Evolutionary conservation across 2,888 invertebrate species (phyloP).

Genomic region (Apotomis turbidana): DNA sequence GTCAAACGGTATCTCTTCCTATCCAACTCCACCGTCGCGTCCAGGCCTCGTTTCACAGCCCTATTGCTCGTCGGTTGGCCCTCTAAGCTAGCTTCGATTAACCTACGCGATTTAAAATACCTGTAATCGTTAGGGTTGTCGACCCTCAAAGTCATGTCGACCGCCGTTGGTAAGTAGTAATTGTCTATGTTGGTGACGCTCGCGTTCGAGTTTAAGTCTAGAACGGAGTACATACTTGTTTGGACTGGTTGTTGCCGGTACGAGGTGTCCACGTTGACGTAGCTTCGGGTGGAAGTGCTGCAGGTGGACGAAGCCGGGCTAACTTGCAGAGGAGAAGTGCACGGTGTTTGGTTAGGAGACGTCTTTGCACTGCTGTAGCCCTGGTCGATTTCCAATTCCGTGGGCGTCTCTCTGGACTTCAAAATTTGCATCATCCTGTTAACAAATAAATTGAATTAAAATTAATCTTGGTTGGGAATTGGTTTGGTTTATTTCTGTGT

Average conservation of each 20-base stretch:
- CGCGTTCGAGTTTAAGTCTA: slow-evolving; percentile 58
- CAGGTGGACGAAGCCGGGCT: slow-evolving; percentile 65
- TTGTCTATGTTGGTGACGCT: slow-evolving; percentile 52
- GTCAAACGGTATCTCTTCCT: slow-evolving; percentile 70
- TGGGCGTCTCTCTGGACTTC: slow-evolving; percentile 63
- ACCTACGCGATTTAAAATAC: slow-evolving; percentile 66
- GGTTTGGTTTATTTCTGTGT: not conserved
- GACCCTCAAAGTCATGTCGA: slow-evolving; percentile 63
- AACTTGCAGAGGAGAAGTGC: slow-evolving; percentile 64
- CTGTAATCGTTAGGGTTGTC: slow-evolving; percentile 65
- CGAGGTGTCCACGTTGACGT: slow-evolving; percentile 52
- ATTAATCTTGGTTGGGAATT: not conserved
- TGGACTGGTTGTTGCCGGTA: slow-evolving; percentile 60
- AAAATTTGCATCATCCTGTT: slow-evolving; percentile 78
- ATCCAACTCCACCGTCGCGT: slow-evolving; percentile 65
- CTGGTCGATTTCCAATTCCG: slow-evolving; percentile 68
- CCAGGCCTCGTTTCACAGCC: slow-evolving; percentile 72
- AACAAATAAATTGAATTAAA: slow-evolving; percentile 17
- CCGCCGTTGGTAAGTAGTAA: slow-evolving; percentile 61
- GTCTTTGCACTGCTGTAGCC: slow-evolving; percentile 74
- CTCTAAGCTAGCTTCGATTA: slow-evolving; percentile 69
- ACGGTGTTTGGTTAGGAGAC: slow-evolving; percentile 69
- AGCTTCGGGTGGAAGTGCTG: slow-evolving; percentile 59
- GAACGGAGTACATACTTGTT: slow-evolving; percentile 55
- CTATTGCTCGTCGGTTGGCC: slow-evolving; percentile 59